phyloP scores from a whole-genome alignment of 2,888 invertebrate genomes.

The Tetheella fluctuosa region DNA sequence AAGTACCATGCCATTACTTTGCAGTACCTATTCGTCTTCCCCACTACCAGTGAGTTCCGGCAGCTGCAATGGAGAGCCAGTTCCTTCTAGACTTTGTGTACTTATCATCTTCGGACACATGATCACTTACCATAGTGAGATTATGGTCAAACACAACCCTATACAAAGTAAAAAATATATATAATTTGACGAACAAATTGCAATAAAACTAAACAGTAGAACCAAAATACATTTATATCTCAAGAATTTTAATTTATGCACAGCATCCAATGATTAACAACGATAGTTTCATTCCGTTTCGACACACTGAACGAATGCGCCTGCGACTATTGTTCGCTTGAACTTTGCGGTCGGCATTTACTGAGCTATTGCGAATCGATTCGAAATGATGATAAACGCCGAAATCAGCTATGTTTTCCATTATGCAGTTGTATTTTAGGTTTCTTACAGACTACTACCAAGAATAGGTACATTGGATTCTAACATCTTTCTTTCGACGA shows the following conservation, averaged over 20 bases:
- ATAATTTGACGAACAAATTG: neutral
- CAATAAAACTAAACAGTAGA: neutral
- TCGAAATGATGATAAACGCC: slow-evolving; percentile 58
- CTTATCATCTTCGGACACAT: too few relatives aligned
- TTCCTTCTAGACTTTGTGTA: too few relatives aligned
- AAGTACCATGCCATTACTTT: too few relatives aligned
- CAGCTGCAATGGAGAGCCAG: too few relatives aligned
- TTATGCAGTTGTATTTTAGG: slow-evolving; percentile 16
- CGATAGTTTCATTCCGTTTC: slow-evolving; percentile 48
- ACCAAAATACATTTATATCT: neutral
- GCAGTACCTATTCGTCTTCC: too few relatives aligned
- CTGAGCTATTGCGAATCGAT: slow-evolving; percentile 69
- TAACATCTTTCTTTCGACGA: too few relatives aligned
- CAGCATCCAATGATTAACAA: slow-evolving; percentile 19
- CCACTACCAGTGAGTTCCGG: too few relatives aligned
- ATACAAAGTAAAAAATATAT: too few relatives aligned
- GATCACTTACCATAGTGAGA: too few relatives aligned
- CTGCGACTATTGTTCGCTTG: slow-evolving; percentile 64
- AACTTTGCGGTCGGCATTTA: slow-evolving; percentile 79
- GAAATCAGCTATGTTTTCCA: slow-evolving; percentile 43
- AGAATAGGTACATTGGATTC: too few relatives aligned
- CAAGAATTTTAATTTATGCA: slow-evolving; percentile 7
- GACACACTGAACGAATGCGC: slow-evolving; percentile 46
- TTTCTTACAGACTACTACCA: neutral
- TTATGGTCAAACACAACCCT: too few relatives aligned